Percentiles rank a stretch among this genome's conserved stretches.
phyloP scores from a whole-genome alignment of 2,888 invertebrate species.

The Gerris lacustris region DNA sequence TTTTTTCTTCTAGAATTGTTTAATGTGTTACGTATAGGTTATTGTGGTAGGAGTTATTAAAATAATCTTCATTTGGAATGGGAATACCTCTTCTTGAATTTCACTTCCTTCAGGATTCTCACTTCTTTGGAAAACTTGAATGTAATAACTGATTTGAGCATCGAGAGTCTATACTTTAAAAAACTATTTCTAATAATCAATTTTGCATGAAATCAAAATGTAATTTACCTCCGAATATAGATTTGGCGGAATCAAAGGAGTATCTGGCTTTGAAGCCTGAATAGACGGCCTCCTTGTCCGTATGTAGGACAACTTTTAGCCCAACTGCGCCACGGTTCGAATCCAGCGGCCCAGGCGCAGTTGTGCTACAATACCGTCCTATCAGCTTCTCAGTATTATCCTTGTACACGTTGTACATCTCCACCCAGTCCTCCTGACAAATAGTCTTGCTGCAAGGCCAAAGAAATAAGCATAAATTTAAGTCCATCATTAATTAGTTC shows the following conservation, averaged over 20 bases:
- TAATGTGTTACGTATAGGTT: too few species aligned
- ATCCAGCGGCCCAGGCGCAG: conserved; percentile 89
- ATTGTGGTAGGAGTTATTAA: too few species aligned
- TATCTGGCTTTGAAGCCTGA: conserved; percentile 95
- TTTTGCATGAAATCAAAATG: not conserved
- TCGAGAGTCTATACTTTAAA: too few species aligned
- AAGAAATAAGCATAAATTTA: too few species aligned
- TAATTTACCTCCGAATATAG: conserved; percentile 58
- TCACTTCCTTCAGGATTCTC: too few species aligned
- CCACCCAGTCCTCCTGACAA: conserved; percentile 88
- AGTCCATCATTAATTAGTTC: conserved; percentile 8
- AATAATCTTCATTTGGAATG: too few species aligned
- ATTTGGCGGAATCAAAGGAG: conserved; percentile 78
- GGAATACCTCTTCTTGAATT: too few species aligned
- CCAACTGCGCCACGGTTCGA: conserved; percentile 79
- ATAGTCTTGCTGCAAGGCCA: conserved; percentile 44
- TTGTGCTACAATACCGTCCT: conserved; percentile 81
- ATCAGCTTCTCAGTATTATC: conserved; percentile 71
- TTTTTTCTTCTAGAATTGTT: too few species aligned
- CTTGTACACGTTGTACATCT: conserved; percentile 79
- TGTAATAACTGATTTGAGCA: too few species aligned
- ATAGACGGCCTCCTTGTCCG: conserved; percentile 73
- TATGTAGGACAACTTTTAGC: conserved; percentile 76
- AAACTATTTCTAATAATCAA: too few species aligned
- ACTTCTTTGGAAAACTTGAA: too few species aligned